Base-by-base conservation (phyloP, 1,140 invertebrate species). In the Rhysida immarginata region DNA sequence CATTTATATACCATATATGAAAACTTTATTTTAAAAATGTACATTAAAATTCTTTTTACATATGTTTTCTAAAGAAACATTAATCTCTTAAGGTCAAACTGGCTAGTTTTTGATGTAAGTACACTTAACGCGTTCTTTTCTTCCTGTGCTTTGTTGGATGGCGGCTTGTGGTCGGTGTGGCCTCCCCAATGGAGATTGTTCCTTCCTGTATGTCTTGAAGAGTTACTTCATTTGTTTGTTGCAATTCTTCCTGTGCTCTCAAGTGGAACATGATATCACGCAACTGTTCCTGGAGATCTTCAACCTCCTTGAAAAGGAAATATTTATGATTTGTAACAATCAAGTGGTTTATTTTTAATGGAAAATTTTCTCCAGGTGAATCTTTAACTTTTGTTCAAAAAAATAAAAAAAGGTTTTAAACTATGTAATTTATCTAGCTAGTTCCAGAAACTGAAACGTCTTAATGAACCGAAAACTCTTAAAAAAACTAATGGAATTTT, bases 241-340 rank as follows among this genome's bases (percentile, higher is more conserved):
- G 57, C 3, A 77, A 55, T 61, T 73, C 71, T 8, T 83, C 76
- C 65, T 87, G 83, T 11, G 90, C 91, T 63, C 96, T 89, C 53
- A 98, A 77, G 68, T 85, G 95, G 73, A 96, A 93, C 90, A 97
- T 95, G 1, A 99, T 74, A 77, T 98, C 94, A 14, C 87, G 74
- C 0, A 97, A 73, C 73, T 98, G 93, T 60, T 96, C 92, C 62
- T 85, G 80, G 11, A 98, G 73, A 16, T 94, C 90, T 0, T 66
- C 57, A 1, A 94, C 76, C 77, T 94, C 85, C 61, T 76, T 64
- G 44, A 66, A 60, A 24, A 55, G 52, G 55, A 48, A 58, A 54
- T 5, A 35, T 61, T 26, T n/a, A n/a, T n/a, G n/a, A n/a, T n/a
- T n/a, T n/a, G n/a, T n/a, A n/a, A n/a, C 50, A 41, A 41, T 41